Percentiles rank a stretch among this genome's conserved stretches.
Conservation (phyloP, 2,113 vertebrate genomes). For the Periophthalmus modestus region DNA sequence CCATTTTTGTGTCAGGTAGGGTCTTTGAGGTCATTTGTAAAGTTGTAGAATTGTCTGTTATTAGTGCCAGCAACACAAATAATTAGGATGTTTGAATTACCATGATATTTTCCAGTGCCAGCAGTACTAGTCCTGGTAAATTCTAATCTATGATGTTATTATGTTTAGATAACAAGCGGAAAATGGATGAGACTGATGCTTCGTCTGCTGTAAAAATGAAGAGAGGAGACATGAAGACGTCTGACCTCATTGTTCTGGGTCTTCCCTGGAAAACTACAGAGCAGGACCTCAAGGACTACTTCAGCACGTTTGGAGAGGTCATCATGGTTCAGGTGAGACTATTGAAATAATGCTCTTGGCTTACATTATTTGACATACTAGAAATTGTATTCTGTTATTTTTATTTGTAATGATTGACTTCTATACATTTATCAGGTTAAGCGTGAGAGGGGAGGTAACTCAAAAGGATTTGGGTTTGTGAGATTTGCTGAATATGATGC, state of each 20-base stretch:
- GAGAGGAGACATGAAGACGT: conserved; percentile 96
- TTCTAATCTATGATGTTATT: background rate
- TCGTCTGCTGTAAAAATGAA: conserved; percentile 97
- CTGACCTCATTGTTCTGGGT: conserved; percentile 94
- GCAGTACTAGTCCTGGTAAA: background rate
- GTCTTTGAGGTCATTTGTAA: background rate
- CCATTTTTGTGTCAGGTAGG: background rate
- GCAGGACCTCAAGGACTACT: conserved; percentile 97
- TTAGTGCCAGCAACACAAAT: background rate
- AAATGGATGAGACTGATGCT: conserved; percentile 98
- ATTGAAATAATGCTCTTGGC: background rate
- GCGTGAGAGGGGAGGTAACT: conserved; percentile 97
- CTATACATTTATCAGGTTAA: conserved; percentile 82
- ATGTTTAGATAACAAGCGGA: conserved; percentile 92
- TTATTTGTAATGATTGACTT: background rate
- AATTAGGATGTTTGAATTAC: background rate
- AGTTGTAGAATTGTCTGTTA: background rate
- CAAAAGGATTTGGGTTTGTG: conserved; percentile 98
- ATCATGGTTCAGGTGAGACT: conserved; percentile 96
- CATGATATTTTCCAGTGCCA: background rate
- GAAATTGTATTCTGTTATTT: background rate
- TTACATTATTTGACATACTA: background rate
- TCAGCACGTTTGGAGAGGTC: conserved; percentile 96
- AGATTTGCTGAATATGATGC: conserved; percentile 95
- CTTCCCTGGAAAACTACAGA: conserved; percentile 98